phyloP scores from a whole-genome alignment of 2,797 vertebrate genomes.

The Enteromius afrohamiltoni region DNA sequence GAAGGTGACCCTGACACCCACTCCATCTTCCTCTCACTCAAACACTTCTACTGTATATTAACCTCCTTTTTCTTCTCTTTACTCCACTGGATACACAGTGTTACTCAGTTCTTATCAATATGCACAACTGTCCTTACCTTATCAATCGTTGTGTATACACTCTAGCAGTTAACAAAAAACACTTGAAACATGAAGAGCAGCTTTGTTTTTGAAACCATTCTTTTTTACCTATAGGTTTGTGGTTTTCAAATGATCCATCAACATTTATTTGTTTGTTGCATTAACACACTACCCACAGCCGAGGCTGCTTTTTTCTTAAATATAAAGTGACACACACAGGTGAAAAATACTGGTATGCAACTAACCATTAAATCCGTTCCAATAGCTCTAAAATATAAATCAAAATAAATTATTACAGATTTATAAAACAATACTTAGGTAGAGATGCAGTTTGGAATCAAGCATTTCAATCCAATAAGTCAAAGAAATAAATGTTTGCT shows the following conservation, averaged over 20 bases:
- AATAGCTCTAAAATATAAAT: not conserved
- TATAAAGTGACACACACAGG: not conserved
- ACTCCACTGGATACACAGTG: not conserved
- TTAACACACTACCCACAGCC: not conserved
- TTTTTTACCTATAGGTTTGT: not conserved
- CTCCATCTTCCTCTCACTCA: conserved; percentile 8
- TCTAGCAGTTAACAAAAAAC: not conserved
- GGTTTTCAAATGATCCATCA: not conserved
- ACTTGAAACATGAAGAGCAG: not conserved
- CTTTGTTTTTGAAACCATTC: not conserved
- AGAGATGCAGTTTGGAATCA: not conserved
- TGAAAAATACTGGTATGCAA: not conserved
- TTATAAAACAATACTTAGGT: not conserved
- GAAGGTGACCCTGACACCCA: conserved; percentile 9
- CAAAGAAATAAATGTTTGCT: not conserved
- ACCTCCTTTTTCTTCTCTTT: not conserved
- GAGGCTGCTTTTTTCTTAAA: not conserved
- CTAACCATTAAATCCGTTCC: not conserved
- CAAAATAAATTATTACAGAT: not conserved
- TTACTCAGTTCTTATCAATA: not conserved
- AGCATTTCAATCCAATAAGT: not conserved
- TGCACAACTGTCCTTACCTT: not conserved
- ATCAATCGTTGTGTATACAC: not conserved
- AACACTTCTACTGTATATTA: not conserved
- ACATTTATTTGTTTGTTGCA: not conserved